Percentiles rank a stretch among this genome's conserved stretches.
Conservation (phyloP, 2,888 invertebrate genomes). For the Auanema sp. region DNA sequence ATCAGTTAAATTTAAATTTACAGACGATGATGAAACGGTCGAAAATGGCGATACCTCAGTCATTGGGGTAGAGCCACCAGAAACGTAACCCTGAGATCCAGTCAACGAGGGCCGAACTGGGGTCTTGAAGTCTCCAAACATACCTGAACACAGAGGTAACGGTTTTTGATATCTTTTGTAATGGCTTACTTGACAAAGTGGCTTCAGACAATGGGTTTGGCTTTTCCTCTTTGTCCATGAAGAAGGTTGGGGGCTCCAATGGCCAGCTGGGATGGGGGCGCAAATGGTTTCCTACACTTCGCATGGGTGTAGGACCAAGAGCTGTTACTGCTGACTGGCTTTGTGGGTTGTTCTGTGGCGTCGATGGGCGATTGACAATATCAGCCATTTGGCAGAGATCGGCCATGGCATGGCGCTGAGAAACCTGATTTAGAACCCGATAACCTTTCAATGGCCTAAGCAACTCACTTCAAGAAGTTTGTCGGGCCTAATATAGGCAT, state of each 20-base stretch:
- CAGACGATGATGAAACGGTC: conserved; percentile 20
- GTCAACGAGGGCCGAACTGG: conserved; percentile 13
- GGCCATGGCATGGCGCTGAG: conserved; percentile 42
- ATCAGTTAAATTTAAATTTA: conserved; percentile 14
- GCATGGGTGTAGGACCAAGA: conserved; percentile 4
- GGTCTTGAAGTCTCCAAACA: conserved; percentile 7
- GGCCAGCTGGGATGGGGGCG: conserved; percentile 50
- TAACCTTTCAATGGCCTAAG: neutral
- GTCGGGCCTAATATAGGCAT: conserved; percentile 49
- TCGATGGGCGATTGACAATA: conserved; percentile 4
- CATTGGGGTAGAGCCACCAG: conserved; percentile 25
- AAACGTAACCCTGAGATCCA: conserved; percentile 13
- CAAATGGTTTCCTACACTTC: conserved; percentile 1
- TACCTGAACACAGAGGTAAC: conserved; percentile 3
- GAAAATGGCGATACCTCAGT: conserved; percentile 20
- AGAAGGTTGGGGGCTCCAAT: conserved; percentile 38
- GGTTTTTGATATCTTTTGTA: neutral
- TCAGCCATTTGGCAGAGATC: conserved; percentile 21
- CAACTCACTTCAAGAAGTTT: conserved; percentile 39
- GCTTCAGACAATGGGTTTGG: neutral
- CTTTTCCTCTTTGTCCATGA: conserved; percentile 17
- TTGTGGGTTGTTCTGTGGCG: conserved; percentile 5
- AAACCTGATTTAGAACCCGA: conserved; percentile 22
- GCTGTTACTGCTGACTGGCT: conserved; percentile 1
- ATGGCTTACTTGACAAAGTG: neutral